phyloP scores from a whole-genome alignment of 2,797 vertebrate genomes.

The Margarornis squamiger region DNA sequence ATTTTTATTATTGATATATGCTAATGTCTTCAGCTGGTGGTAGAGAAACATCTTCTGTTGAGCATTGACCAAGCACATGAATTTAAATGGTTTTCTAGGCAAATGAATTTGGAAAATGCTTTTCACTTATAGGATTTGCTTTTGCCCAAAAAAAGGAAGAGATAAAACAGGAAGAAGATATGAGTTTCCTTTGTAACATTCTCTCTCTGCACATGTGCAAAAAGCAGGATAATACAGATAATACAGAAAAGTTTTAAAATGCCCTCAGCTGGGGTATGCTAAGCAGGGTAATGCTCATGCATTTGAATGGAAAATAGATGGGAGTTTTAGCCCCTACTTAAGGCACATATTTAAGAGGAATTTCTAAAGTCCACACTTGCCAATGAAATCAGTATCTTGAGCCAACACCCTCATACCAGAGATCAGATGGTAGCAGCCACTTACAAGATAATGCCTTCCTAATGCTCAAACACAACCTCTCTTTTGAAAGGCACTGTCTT shows the following conservation, averaged over 20 bases:
- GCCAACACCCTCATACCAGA: neutral
- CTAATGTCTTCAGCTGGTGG: neutral
- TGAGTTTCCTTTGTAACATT: neutral
- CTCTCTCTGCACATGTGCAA: accelerated
- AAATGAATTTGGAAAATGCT: neutral
- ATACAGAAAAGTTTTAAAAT: neutral
- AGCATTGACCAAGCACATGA: neutral
- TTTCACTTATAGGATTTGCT: neutral
- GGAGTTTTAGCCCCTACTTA: neutral
- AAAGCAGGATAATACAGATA: neutral
- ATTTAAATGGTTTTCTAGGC: neutral
- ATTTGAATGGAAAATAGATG: neutral
- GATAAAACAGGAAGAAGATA: neutral
- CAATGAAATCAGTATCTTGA: neutral
- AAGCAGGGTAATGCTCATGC: neutral
- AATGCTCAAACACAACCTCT: neutral
- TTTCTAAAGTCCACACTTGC: neutral
- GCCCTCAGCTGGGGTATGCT: accelerated
- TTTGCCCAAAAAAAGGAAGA: neutral
- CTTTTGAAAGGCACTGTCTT: neutral
- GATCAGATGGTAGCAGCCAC: neutral
- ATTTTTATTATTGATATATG: neutral
- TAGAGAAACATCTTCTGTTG: neutral
- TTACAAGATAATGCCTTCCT: neutral
- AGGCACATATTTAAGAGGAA: neutral